Base-by-base conservation (phyloP, 37 sponge, comb jelly and placozoan species). In the Axinella damicornis region DNA sequence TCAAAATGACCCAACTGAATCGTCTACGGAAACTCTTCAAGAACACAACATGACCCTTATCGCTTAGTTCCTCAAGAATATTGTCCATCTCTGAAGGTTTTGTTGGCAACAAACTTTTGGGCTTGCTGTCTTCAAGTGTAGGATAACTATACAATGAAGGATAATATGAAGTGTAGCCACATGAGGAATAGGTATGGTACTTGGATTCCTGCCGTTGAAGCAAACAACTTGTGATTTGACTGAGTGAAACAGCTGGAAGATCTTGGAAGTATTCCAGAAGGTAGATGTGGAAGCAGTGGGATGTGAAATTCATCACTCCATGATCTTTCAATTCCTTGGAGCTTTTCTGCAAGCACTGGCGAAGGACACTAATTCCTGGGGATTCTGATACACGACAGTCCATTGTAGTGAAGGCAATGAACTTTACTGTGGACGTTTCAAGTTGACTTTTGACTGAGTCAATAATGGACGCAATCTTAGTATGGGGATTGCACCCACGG, bases 251-350 rank as follows among this genome's bases (percentile, higher is more conserved):
- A 12, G 46, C 46, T 46, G 46, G 46, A 46, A 12, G 46, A 46
- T 46, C 46, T 46, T 46, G 4, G 9, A 46, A 46, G 46, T 46
- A 4, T 9, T 61, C 62, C 25, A 61, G 25, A 25, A 83, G 63
- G 16, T 40, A 83, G 38, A 73, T 74, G 35, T 56, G 32, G 30
- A 83, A 59, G 31, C 39, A 65, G 33, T 83, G 83, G 36, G 74
- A 73, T 1, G 12, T 56, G 35, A 56, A 28, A 22, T 70, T 57
- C 18, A 56, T 57, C 20, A 71, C 56, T 36, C 24, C 55, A 56
- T 56, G 46, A 24, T 33, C 38, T 22, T 60, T 30, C 6, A 82
- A 61, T 2, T 36, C 34, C 22, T 37, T 46, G 38, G 65, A 79
- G 31, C 67, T 79, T 4, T 19, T 79, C 18, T 34, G 5, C 15